Evolutionary conservation across 2,113 vertebrate genomes (phyloP).

Genomic region (Setophaga coronata): DNA sequence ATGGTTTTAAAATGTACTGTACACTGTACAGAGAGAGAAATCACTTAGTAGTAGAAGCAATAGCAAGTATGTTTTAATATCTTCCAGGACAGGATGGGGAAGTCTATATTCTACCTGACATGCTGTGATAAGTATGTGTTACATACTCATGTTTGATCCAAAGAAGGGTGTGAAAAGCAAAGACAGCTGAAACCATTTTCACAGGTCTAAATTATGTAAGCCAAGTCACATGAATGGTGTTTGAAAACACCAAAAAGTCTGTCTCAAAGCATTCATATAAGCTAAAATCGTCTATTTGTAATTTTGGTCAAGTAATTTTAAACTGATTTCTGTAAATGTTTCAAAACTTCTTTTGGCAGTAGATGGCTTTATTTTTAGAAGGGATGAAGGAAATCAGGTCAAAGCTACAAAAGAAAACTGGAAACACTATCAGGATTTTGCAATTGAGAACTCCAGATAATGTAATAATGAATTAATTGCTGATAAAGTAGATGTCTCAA

Average conservation of each 20-base stretch:
- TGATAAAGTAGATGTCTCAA: not conserved
- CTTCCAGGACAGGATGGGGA: not conserved
- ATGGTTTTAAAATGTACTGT: not conserved
- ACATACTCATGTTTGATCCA: not conserved
- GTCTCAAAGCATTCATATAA: not conserved
- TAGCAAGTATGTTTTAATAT: not conserved
- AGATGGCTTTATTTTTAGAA: not conserved
- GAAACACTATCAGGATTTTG: not conserved
- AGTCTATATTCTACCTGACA: not conserved
- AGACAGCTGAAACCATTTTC: not conserved
- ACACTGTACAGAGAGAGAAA: not conserved
- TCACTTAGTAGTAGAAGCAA: not conserved
- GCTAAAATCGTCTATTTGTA: not conserved
- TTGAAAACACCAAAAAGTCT: not conserved
- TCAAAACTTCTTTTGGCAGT: not conserved
- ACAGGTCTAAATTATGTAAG: not conserved
- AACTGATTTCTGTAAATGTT: not conserved
- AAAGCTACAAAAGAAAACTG: not conserved
- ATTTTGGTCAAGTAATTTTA: not conserved
- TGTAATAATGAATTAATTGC: not conserved
- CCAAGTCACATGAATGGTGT: not conserved
- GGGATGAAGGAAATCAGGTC: not conserved
- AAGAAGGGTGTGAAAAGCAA: not conserved
- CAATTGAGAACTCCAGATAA: not conserved
- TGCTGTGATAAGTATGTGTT: not conserved